Evolutionary conservation across 2,797 vertebrate genomes (phyloP), one percentile per base, ranked within the genome.

Genomic region (Pseudochaenichthys georgianus): DNA sequence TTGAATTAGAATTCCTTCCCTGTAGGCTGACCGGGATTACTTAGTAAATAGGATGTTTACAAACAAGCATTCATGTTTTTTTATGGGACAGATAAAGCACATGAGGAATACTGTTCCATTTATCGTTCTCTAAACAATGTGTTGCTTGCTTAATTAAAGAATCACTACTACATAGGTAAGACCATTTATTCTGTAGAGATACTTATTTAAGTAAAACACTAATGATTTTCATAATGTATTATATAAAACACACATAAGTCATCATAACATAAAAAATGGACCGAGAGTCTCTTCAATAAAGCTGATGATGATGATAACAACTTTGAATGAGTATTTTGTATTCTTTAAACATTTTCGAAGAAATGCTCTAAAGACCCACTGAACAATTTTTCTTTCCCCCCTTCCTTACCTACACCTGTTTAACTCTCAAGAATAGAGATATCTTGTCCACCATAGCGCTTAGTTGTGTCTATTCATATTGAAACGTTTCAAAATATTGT

Each of bases 1-100:
- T 81, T 69, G 60, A 82, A 87, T 82, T 86, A 79, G 84, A 89
- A 87, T 89, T 84, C 70, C 81, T 81, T 48, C 60, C 82, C 83
- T 63, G 54, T 59, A 73, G 74, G 80, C 60, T 60, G 53, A 77
- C 61, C 64, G 64, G 59, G 77, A 89, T 87, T 84, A 81, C 83
- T 86, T 75, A 70, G 74, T 78, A 81, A 80, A 87, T 81, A 55
- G 70, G 46, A 82, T 84, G 81, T 89, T 84, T 89, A 85, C 80
- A 78, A 82, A 86, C 68, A 61, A 53, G 21, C 50, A 12, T 64
- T 80, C 31, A 10, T 64, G 65, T 78, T 85, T 21, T 38, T 59
- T 80, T 58, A 72, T 42, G 53, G 58, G 60, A 48, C 13, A 43
- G 63, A 82, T 70, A 76, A 82, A 62, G 17, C 51, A 23, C 23